A percentile compares a stretch with the other conserved stretches of the same genome.
Evolutionary conservation across 2,888 invertebrate genomes (phyloP).

Genomic region (Drosophila neotestacea): DNA sequence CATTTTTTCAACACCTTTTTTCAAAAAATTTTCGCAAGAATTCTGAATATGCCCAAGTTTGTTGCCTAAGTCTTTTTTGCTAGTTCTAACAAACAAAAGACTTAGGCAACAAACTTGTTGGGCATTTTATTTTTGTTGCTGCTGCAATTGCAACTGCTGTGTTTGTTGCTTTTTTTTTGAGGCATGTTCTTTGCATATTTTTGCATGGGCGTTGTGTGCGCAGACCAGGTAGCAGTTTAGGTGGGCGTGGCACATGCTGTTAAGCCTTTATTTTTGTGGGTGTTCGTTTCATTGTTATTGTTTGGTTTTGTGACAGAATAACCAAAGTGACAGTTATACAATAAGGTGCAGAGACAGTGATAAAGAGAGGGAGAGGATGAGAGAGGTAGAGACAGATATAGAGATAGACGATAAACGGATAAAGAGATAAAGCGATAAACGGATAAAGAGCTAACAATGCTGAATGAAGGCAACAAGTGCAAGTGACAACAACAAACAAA

Average conservation of each 20-base stretch:
- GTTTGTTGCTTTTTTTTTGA: not conserved
- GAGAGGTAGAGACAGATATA: constrained; percentile 7
- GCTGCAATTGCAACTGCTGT: constrained; percentile 1
- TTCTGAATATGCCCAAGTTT: constrained; percentile 4
- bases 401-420: constrained; percentile 3
- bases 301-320: constrained; percentile 12
- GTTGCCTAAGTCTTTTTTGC: constrained; percentile 1
- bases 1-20: constrained; percentile 1
- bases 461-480: constrained; percentile 65
- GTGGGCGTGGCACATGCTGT: constrained; percentile 53
- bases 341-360: constrained; percentile 40
- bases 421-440: constrained; percentile 30
- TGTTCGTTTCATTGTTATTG: constrained; percentile 2
- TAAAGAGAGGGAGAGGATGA: constrained; percentile 11
- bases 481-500: constrained; percentile 59
- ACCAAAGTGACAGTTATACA: constrained; percentile 54
- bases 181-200: constrained; percentile 36
- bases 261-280: constrained; percentile 14
- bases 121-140: not conserved
- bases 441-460: constrained; percentile 41
- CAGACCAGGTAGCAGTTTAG: constrained; percentile 45
- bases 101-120: constrained; percentile 52
- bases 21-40: not conserved
- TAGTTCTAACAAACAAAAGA: constrained; percentile 14
- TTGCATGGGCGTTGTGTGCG: constrained; percentile 37